These are phyloP conservation scores for Chrysomallon squamiferum DNA, from an alignment of 1,140 invertebrate genomes.

Conservation along the genomic window DNA sequence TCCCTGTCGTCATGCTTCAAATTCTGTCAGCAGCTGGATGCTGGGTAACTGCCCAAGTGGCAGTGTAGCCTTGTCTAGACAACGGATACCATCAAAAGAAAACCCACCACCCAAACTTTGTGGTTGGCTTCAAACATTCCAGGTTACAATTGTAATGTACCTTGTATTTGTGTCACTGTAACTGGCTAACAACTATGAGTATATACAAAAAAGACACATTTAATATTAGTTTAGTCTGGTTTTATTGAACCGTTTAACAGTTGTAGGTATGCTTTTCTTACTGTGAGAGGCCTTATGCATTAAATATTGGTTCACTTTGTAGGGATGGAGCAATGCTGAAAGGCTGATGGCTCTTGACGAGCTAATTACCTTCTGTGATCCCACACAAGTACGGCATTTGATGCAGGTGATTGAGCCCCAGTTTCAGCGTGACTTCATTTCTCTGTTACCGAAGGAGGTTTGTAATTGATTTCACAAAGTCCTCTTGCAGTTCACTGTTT, in stretches of 20 bases:
- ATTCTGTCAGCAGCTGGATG: not conserved
- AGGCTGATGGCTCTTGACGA: slow-evolving; percentile 87
- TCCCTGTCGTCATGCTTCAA: not conserved
- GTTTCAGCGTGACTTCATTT: slow-evolving; percentile 98
- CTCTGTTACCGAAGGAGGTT: slow-evolving; percentile 90
- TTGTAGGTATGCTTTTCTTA: too few species aligned
- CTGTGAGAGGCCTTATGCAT: too few species aligned
- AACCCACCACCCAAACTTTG: slow-evolving; percentile 81
- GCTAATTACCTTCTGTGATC: slow-evolving; percentile 86
- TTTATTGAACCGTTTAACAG: too few species aligned
- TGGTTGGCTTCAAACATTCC: slow-evolving; percentile 79
- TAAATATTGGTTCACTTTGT: too few species aligned
- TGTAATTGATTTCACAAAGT: too few species aligned
- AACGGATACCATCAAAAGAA: slow-evolving; percentile 76
- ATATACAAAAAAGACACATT: too few species aligned
- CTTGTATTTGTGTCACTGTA: too few species aligned
- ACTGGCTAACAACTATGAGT: too few species aligned
- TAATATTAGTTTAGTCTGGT: too few species aligned
- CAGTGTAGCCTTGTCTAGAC: slow-evolving; percentile 17
- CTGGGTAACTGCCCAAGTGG: not conserved
- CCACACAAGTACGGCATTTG: slow-evolving; percentile 92
- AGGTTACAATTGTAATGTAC: slow-evolving; percentile 71
- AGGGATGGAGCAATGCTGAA: slow-evolving; percentile 89
- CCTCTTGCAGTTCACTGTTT: too few species aligned
- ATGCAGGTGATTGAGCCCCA: slow-evolving; percentile 98